These are phyloP conservation scores for Protodeltote pygarga DNA, from an alignment of 2,888 invertebrate genomes.

Conservation along the genomic window DNA sequence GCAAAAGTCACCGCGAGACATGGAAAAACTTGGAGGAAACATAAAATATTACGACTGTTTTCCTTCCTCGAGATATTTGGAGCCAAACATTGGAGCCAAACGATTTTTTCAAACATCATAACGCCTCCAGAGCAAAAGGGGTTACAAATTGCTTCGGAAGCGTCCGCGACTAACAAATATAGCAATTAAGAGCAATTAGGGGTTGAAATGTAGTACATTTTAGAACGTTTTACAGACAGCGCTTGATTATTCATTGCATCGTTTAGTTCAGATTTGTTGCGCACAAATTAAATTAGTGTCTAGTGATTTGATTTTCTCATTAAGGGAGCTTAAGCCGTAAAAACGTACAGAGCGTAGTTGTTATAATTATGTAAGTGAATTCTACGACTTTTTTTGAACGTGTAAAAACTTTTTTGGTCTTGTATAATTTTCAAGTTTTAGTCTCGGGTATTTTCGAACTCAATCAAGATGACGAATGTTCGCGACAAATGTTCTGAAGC, in stretches of 20 bases:
- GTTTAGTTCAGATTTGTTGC: constrained; percentile 29
- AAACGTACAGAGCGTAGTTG: too few relatives aligned
- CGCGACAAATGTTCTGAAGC: too few relatives aligned
- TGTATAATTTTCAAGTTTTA: too few relatives aligned
- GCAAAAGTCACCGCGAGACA: not conserved
- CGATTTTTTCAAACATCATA: constrained; percentile 11
- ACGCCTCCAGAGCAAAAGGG: constrained; percentile 19
- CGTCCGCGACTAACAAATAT: constrained; percentile 31
- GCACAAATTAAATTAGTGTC: constrained; percentile 8
- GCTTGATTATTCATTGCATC: constrained; percentile 32
- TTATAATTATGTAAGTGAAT: not conserved
- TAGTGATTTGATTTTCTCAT: constrained; percentile 8
- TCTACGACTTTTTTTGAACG: too few relatives aligned
- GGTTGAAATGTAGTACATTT: constrained; percentile 27
- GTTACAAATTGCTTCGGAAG: constrained; percentile 33
- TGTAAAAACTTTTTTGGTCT: too few relatives aligned
- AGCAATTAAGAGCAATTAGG: constrained; percentile 46
- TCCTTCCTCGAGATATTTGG: constrained; percentile 9
- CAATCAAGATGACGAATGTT: too few relatives aligned
- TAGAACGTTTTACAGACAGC: constrained; percentile 12
- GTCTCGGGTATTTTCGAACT: too few relatives aligned
- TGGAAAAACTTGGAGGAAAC: constrained; percentile 2
- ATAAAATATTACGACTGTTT: constrained; percentile 22
- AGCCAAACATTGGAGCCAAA: too few relatives aligned
- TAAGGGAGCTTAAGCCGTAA: not conserved